Evolutionary conservation across 2,797 vertebrate species (phyloP).

Genomic region (Clarias pachynema): DNA sequence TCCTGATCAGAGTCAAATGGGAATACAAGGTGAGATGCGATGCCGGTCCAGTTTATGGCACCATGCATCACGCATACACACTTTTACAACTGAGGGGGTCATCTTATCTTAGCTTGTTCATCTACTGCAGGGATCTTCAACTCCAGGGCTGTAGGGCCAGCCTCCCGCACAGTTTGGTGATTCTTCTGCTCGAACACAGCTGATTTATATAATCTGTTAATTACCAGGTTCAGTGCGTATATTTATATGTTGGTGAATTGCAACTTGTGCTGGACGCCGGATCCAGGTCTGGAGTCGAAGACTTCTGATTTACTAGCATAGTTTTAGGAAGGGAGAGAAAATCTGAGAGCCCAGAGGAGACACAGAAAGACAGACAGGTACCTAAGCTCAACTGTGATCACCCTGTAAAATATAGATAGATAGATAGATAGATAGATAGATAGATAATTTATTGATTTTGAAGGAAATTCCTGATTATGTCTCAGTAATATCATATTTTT

Average conservation of each 20-base stretch:
- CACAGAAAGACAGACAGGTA: background rate
- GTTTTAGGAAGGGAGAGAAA: background rate
- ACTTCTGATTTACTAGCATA: background rate
- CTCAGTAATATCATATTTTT: background rate
- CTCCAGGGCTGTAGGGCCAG: too few relatives aligned
- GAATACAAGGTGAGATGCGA: background rate
- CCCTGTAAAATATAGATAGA: too few relatives aligned
- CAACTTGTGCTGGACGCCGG: too few relatives aligned
- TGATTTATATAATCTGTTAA: too few relatives aligned
- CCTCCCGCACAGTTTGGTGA: too few relatives aligned
- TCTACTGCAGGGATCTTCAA: too few relatives aligned
- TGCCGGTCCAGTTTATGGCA: background rate
- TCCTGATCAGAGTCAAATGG: background rate
- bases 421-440: too few relatives aligned
- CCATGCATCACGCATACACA: background rate
- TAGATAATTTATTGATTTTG: too few relatives aligned
- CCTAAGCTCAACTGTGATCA: background rate
- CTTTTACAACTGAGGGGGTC: background rate
- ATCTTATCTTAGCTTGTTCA: background rate
- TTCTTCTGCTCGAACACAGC: too few relatives aligned
- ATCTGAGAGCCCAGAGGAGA: background rate
- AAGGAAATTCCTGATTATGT: background rate
- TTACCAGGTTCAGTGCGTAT: too few relatives aligned
- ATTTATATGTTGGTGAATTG: too few relatives aligned
- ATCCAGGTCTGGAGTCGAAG: too few relatives aligned